Conservation (phyloP, 1,140 invertebrate genomes). For the Magallana ariakensis region DNA sequence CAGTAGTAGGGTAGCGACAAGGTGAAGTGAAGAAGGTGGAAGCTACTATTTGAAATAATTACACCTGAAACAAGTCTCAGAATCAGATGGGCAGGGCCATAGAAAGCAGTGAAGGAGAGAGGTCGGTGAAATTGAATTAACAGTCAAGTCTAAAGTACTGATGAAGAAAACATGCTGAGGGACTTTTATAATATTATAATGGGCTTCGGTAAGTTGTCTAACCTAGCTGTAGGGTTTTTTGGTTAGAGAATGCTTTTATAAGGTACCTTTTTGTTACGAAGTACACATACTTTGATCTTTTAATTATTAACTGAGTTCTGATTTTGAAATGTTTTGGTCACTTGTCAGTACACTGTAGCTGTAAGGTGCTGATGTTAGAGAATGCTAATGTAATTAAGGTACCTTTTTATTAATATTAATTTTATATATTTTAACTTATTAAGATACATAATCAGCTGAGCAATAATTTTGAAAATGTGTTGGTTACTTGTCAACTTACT, state of each 20-base stretch:
- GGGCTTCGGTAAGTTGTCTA: slow-evolving; percentile 37
- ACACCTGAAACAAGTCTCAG: neutral
- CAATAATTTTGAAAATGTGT: no score
- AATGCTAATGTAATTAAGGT: neutral
- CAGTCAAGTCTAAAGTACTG: neutral
- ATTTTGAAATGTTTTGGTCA: no score
- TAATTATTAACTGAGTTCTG: no score
- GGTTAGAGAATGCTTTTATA: no score
- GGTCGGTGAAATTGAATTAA: neutral
- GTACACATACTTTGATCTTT: no score
- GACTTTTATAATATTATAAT: slow-evolving; percentile 40
- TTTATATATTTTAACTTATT: no score
- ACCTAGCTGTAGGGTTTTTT: neutral
- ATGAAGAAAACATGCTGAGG: slow-evolving; percentile 21
- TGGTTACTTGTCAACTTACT: no score
- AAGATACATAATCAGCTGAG: no score
- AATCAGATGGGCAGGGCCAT: neutral
- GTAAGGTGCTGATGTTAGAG: no score
- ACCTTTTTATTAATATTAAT: neutral
- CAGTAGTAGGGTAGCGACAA: slow-evolving; percentile 36
- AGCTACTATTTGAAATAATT: slow-evolving; percentile 11
- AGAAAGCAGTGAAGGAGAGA: neutral
- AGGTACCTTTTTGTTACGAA: no score
- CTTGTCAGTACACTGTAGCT: no score
- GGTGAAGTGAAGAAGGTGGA: slow-evolving; percentile 40